Percentiles rank a stretch among this genome's conserved stretches.
These are phyloP conservation scores for Rhincodon typus DNA, from an alignment of 2,797 vertebrate genomes.

Conservation along the genomic window DNA sequence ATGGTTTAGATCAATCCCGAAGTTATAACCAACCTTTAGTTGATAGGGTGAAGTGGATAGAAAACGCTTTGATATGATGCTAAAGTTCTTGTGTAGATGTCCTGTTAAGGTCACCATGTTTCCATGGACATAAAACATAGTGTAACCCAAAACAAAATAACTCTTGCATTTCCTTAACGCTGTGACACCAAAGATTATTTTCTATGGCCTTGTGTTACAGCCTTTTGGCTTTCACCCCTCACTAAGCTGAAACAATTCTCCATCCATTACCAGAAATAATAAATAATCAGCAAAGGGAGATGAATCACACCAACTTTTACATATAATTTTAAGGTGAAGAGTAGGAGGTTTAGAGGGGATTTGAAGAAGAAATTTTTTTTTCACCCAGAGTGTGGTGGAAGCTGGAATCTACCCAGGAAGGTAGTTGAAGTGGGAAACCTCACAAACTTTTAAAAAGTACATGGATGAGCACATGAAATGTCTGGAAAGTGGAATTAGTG, in stretches of 20 bases:
- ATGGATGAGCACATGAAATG: too few species aligned
- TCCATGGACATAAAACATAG: not conserved
- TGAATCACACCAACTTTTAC: not conserved
- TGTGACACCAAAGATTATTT: not conserved
- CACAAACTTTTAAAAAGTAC: too few species aligned
- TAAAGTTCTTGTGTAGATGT: not conserved
- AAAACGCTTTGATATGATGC: too few species aligned
- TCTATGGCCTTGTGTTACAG: not conserved
- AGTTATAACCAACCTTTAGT: not conserved
- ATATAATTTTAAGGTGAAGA: too few species aligned
- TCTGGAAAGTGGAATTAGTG: too few species aligned
- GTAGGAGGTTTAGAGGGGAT: too few species aligned
- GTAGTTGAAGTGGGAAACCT: too few species aligned
- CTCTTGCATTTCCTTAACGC: not conserved
- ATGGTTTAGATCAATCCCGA: not conserved
- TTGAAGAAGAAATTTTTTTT: too few species aligned
- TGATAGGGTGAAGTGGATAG: not conserved
- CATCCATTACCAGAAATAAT: not conserved
- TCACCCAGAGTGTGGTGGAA: too few species aligned
- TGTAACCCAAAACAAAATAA: not conserved
- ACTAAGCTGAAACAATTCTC: not conserved
- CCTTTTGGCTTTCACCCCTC: too few species aligned
- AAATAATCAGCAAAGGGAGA: not conserved
- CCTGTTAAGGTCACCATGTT: not conserved
- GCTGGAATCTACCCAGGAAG: too few species aligned